Percentiles rank a stretch among this genome's conserved stretches.
Conservation (phyloP, 2,888 invertebrate genomes). For the Athalia rosae region DNA sequence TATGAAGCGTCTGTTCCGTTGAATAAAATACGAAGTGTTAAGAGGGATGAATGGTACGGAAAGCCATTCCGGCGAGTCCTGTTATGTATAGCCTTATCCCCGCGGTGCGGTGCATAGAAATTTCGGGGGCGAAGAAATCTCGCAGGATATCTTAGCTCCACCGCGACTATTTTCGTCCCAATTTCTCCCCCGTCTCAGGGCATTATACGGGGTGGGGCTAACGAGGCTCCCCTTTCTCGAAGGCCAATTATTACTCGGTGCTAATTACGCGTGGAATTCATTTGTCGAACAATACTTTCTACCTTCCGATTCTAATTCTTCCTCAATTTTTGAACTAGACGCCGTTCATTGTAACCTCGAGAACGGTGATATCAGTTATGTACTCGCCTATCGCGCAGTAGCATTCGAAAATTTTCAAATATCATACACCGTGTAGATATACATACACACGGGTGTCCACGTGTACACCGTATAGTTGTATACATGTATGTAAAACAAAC, state of each 20-base stretch:
- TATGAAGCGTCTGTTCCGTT: conserved; percentile 5
- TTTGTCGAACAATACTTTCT: conserved; percentile 25
- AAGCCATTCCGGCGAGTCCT: background rate
- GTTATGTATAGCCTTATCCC: no score
- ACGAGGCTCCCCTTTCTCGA: conserved; percentile 6
- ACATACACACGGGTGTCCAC: no score
- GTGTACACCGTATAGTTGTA: no score
- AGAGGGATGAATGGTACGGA: background rate
- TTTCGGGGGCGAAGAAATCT: background rate
- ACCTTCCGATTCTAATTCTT: background rate
- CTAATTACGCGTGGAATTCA: conserved; percentile 36
- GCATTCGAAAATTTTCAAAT: no score
- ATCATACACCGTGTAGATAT: no score
- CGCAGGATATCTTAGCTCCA: background rate
- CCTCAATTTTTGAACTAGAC: no score
- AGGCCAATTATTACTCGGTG: conserved; percentile 30
- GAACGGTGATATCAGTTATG: no score
- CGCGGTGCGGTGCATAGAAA: no score
- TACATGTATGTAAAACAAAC: no score
- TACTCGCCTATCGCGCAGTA: no score
- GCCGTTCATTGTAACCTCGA: no score
- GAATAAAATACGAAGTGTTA: conserved; percentile 27
- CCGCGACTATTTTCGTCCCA: conserved; percentile 11
- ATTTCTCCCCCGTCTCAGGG: background rate
- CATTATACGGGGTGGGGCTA: conserved; percentile 29